A percentile compares a stretch with the other conserved stretches of the same genome.
These are phyloP conservation scores for Sebastes cheni DNA, from an alignment of 2,797 vertebrate genomes.

Conservation along the genomic window DNA sequence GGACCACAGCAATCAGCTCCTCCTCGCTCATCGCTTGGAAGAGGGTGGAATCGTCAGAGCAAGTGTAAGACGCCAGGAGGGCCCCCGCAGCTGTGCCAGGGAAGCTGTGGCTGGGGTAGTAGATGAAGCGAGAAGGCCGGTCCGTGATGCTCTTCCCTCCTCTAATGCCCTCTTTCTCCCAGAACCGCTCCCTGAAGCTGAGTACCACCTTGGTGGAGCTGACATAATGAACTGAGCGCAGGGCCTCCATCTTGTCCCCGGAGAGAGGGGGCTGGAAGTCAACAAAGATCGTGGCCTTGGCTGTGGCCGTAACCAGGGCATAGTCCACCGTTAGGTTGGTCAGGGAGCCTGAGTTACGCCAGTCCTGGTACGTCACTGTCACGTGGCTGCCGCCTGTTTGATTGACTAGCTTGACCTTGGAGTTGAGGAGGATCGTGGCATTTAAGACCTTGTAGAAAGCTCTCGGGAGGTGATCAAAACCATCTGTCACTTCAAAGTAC, in stretches of 20 bases:
- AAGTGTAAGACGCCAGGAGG: conserved; percentile 88
- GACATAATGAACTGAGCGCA: conserved; percentile 84
- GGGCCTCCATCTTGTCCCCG: conserved; percentile 77
- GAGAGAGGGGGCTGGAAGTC: conserved; percentile 84
- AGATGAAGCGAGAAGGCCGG: conserved; percentile 82
- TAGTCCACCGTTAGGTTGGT: conserved; percentile 77
- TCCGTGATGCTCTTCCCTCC: conserved; percentile 88
- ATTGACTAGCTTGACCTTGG: conserved; percentile 79
- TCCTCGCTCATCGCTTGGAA: conserved; percentile 80
- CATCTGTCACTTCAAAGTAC: conserved; percentile 84
- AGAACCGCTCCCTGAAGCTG: conserved; percentile 85
- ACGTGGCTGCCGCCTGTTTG: conserved; percentile 68
- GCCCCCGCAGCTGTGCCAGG: conserved; percentile 72
- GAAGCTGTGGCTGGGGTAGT: conserved; percentile 86
- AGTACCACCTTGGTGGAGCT: conserved; percentile 87
- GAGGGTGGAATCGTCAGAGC: conserved; percentile 81
- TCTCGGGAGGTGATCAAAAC: conserved; percentile 83
- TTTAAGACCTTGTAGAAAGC: conserved; percentile 76
- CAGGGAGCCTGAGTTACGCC: conserved; percentile 19
- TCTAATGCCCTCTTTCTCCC: conserved; percentile 84
- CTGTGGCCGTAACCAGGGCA: conserved; percentile 81
- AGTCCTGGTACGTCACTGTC: conserved; percentile 70
- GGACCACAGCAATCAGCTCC: conserved; percentile 75
- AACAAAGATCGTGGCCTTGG: conserved; percentile 84
- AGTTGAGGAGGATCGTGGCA: conserved; percentile 73